A percentile compares a stretch with the other conserved stretches of the same genome.
Evolutionary conservation across 2,888 invertebrate genomes (phyloP).

Genomic region (Malacosoma neustria): DNA sequence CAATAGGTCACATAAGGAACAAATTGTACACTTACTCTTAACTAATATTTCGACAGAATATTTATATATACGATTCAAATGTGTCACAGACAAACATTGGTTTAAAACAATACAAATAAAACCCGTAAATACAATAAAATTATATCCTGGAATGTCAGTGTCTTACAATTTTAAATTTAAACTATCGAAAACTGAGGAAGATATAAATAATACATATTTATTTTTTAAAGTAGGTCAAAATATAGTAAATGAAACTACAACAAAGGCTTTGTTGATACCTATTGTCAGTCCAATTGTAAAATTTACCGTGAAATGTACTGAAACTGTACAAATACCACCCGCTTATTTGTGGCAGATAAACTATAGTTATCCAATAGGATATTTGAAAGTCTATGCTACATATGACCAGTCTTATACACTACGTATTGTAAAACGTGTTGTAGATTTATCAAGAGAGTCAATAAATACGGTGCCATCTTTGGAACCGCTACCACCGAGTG

Average conservation of each 20-base stretch:
- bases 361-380: conserved; percentile 28
- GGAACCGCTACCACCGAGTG: conserved; percentile 19
- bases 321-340: conserved; percentile 34
- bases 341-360: conserved; percentile 47
- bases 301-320: conserved; percentile 24
- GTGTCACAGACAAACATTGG: conserved; percentile 25
- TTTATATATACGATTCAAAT: conserved; percentile 35
- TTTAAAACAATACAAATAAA: conserved; percentile 30
- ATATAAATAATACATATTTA: conserved; percentile 26
- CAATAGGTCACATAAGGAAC: conserved; percentile 22
- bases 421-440: conserved; percentile 29
- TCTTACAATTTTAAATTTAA: conserved; percentile 33
- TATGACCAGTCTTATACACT: conserved; percentile 34
- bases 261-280: conserved; percentile 37
- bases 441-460: conserved; percentile 21
- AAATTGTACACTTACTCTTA: conserved; percentile 36
- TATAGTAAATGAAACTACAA: conserved; percentile 16
- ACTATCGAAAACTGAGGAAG: conserved; percentile 22
- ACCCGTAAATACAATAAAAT: conserved; percentile 31
- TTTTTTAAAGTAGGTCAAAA: conserved; percentile 40
- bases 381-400: conserved; percentile 24
- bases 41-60: conserved; percentile 33
- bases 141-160: conserved; percentile 43
- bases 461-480: conserved; percentile 19
- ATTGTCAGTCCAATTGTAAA: conserved; percentile 25